Evolutionary conservation across 2,797 vertebrate species (phyloP).

Genomic region (Pachyuromys duprasi): DNA sequence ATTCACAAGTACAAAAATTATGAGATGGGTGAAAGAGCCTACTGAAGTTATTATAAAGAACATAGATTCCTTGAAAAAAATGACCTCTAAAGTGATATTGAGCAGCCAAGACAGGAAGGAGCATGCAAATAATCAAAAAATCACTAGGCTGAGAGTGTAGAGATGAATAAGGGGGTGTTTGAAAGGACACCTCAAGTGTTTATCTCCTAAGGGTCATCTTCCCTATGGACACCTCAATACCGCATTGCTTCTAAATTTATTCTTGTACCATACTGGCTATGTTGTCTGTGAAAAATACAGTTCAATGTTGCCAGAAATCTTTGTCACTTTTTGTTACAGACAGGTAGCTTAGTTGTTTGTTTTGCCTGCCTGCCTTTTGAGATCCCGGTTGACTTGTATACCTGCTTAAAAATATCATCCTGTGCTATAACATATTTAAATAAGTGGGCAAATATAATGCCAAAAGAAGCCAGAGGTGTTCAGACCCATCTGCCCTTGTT

Average conservation of each 20-base stretch:
- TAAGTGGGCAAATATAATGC: background rate
- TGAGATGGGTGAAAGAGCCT: background rate
- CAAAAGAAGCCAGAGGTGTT: background rate
- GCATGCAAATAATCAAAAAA: background rate
- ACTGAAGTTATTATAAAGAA: background rate
- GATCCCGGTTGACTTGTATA: background rate
- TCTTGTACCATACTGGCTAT: fast-evolving
- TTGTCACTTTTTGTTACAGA: background rate
- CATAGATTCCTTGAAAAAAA: background rate
- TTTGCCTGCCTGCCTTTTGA: background rate
- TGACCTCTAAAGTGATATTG: background rate
- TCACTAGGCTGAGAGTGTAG: background rate
- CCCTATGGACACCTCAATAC: background rate
- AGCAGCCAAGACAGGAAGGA: background rate
- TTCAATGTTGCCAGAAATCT: background rate
- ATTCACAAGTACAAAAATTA: background rate
- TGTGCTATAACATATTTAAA: background rate
- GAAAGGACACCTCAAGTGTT: background rate
- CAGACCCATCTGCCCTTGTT: background rate
- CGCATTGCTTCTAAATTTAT: background rate
- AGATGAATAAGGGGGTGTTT: background rate
- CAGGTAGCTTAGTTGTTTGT: background rate
- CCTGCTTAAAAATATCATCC: background rate
- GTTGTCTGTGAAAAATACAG: background rate
- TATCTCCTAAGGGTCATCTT: background rate